Percentiles rank a stretch among this genome's conserved stretches.
Conservation (phyloP, 2,113 vertebrate genomes). For the Martes martes region DNA sequence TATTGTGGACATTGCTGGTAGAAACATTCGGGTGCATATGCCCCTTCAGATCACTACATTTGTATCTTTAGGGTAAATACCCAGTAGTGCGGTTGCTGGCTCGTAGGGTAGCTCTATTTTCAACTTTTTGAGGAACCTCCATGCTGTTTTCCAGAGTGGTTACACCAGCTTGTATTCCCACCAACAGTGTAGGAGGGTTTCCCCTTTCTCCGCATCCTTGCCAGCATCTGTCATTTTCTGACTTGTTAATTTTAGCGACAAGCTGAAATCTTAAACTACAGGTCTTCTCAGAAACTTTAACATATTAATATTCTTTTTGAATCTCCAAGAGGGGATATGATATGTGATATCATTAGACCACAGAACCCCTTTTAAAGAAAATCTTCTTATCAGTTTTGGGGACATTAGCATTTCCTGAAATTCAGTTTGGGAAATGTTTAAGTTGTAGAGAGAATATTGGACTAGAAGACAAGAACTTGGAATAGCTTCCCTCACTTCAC, state of each 20-base stretch:
- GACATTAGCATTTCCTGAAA: not conserved
- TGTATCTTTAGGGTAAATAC: no score
- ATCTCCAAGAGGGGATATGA: not conserved
- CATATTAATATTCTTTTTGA: conserved; percentile 19
- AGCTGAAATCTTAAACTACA: conserved; percentile 1
- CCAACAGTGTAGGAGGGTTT: no score
- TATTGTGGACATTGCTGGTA: no score
- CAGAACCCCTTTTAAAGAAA: not conserved
- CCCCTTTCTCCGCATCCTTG: no score
- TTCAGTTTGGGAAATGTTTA: not conserved
- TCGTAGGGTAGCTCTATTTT: no score
- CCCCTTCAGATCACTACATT: no score
- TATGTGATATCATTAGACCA: not conserved
- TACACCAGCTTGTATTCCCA: no score
- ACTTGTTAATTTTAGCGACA: not conserved
- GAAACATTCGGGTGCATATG: no score
- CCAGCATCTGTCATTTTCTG: no score
- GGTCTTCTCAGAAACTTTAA: conserved; percentile 35
- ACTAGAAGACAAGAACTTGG: not conserved
- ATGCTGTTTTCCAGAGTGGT: no score
- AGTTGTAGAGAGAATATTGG: not conserved
- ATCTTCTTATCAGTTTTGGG: not conserved
- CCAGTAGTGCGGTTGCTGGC: no score
- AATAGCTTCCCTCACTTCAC: not conserved
- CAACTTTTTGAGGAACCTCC: no score